Percentiles rank a stretch among this genome's conserved stretches.
phyloP scores from a whole-genome alignment of 2,113 vertebrate genomes.

The Nettapus auritus region DNA sequence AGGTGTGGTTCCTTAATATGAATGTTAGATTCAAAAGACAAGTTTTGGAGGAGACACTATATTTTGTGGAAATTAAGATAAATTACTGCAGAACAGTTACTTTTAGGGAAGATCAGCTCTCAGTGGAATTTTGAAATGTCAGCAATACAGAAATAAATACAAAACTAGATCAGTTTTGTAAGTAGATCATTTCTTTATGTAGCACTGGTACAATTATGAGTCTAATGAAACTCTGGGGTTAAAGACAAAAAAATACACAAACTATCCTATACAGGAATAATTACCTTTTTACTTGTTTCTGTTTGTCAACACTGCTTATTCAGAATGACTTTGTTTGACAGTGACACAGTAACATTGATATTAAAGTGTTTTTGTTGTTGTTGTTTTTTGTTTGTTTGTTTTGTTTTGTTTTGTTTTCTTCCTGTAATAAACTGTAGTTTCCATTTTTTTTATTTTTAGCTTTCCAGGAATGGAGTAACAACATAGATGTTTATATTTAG shows the following conservation, averaged over 20 bases:
- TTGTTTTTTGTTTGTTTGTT: not conserved
- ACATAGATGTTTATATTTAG: not conserved
- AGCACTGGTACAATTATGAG: not conserved
- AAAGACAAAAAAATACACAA: not conserved
- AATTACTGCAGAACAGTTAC: not conserved
- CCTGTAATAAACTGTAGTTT: not conserved
- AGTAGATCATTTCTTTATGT: not conserved
- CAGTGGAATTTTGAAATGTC: not conserved
- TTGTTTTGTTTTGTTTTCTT: not conserved
- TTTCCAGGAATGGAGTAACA: not conserved
- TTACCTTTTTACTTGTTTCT: not conserved
- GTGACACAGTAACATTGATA: not conserved
- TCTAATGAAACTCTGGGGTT: not conserved
- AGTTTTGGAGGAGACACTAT: not conserved
- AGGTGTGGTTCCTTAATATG: not conserved
- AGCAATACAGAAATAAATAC: not conserved
- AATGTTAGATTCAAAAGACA: not conserved
- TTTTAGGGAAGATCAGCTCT: not conserved
- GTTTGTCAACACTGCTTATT: not conserved
- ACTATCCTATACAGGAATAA: not conserved
- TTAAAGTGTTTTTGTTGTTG: not conserved
- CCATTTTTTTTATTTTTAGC: not conserved
- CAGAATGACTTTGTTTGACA: not conserved
- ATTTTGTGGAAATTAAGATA: not conserved
- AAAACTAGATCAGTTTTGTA: too few species aligned